Percentiles rank a stretch among this genome's conserved stretches.
Conservation (phyloP, 2,888 invertebrate species). For the Xestobium rufovillosum region DNA sequence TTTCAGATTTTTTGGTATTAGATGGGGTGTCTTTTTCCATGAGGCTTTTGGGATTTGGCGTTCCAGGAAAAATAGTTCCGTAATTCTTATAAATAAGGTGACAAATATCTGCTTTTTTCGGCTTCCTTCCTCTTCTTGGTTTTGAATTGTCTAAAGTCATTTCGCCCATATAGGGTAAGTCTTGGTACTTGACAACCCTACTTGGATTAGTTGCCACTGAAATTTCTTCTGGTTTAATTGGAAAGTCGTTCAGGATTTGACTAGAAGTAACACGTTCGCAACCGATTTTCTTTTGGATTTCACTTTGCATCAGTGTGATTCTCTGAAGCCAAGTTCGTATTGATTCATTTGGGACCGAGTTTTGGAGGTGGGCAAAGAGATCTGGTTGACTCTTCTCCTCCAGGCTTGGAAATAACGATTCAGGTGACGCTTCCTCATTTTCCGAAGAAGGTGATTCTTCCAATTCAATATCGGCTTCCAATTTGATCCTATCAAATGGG, state of each 20-base stretch:
- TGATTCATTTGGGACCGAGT: constrained; percentile 57
- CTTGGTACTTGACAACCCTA: constrained; percentile 65
- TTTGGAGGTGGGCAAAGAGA: constrained; percentile 37
- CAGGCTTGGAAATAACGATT: too few species aligned
- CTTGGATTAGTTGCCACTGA: constrained; percentile 39
- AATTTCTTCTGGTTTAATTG: constrained; percentile 21
- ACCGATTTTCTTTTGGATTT: constrained; percentile 40
- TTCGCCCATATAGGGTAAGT: constrained; percentile 87
- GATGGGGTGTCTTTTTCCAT: constrained; percentile 42
- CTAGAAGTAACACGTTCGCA: constrained; percentile 14
- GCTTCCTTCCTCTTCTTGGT: constrained; percentile 78
- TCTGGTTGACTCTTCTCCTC: constrained; percentile 26
- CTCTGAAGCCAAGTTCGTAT: constrained; percentile 69
- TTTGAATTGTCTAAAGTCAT: constrained; percentile 84
- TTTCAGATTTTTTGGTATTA: too few species aligned
- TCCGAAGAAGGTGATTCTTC: constrained; percentile 36
- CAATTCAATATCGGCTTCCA: constrained; percentile 39
- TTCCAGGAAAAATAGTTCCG: constrained; percentile 76
- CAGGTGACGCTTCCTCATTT: constrained; percentile 25
- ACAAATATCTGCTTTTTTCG: constrained; percentile 87
- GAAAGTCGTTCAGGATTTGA: constrained; percentile 9
- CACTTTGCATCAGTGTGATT: constrained; percentile 64
- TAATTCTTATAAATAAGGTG: constrained; percentile 88
- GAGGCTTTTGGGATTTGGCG: constrained; percentile 52
- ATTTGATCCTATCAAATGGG: constrained; percentile 31